Percentiles rank a stretch among this genome's conserved stretches.
These are phyloP conservation scores for Parauchenoglanis punctatus DNA, from an alignment of 2,797 vertebrate genomes.

Conservation along the genomic window DNA sequence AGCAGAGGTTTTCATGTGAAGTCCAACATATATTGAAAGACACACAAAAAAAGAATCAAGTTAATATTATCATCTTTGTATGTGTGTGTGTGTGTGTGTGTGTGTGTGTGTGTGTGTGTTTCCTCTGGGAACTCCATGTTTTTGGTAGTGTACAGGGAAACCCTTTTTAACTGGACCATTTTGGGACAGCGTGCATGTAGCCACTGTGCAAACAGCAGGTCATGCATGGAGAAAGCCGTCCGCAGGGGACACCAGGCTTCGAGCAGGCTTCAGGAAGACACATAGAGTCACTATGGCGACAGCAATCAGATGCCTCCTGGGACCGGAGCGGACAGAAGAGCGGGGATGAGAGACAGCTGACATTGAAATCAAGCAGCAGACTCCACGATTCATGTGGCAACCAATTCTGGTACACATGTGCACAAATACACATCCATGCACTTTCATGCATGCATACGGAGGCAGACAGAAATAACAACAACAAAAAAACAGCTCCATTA, in stretches of 20 bases:
- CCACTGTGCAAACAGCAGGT: slow-evolving; percentile 69
- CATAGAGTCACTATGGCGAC: slow-evolving; percentile 84
- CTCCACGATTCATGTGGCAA: slow-evolving; percentile 79
- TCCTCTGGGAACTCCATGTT: slow-evolving; percentile 51
- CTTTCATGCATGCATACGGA: slow-evolving; percentile 21
- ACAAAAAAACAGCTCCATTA: slow-evolving; percentile 43
- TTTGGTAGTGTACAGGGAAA: slow-evolving; percentile 68
- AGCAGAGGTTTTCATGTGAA: background rate
- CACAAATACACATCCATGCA: slow-evolving; percentile 11
- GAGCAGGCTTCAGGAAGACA: slow-evolving; percentile 67
- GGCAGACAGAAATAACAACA: slow-evolving; percentile 5
- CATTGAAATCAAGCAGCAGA: slow-evolving; percentile 76
- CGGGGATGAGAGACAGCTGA: slow-evolving; percentile 79
- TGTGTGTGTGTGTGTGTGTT: slow-evolving; percentile 28
- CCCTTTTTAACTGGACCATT: slow-evolving; percentile 67
- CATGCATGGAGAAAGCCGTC: slow-evolving; percentile 70
- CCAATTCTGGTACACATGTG: slow-evolving; percentile 63
- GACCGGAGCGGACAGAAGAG: slow-evolving; percentile 66
- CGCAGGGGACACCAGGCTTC: slow-evolving; percentile 59
- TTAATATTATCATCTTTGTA: background rate
- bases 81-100: background rate
- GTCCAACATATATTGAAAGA: slow-evolving; percentile 4
- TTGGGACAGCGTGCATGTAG: slow-evolving; percentile 63
- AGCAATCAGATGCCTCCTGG: slow-evolving; percentile 77
- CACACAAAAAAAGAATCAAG: background rate